These are phyloP conservation scores for Melikaiella ostensackeni DNA, from an alignment of 2,888 invertebrate species.

Conservation along the genomic window DNA sequence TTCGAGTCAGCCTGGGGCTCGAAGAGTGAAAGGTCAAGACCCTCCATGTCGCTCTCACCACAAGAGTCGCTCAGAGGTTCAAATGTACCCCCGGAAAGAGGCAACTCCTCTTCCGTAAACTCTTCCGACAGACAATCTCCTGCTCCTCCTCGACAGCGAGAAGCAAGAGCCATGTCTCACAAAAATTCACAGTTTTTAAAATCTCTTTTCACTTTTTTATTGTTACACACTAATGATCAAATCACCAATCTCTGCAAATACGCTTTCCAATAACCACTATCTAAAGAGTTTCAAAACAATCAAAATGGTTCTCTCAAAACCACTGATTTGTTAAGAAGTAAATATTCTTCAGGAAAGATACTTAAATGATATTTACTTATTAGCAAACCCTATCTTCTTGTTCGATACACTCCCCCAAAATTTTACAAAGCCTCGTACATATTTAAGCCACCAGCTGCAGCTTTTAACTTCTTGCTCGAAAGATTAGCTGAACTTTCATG, in stretches of 20 bases:
- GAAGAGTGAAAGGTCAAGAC: slow-evolving; percentile 83
- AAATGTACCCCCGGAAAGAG: slow-evolving; percentile 73
- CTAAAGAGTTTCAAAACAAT: not conserved
- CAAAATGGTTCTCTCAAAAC: not conserved
- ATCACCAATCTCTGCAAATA: not conserved
- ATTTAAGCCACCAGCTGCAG: not conserved
- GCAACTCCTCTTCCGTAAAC: slow-evolving; percentile 54
- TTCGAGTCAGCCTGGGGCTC: slow-evolving; percentile 79
- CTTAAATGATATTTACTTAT: not conserved
- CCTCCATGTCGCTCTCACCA: slow-evolving; percentile 83
- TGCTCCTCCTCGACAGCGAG: slow-evolving; percentile 57
- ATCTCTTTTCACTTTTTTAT: slow-evolving; percentile 8
- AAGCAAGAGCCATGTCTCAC: slow-evolving; percentile 61
- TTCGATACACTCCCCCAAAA: not conserved
- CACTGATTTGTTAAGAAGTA: not conserved
- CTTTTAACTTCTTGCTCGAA: slow-evolving; percentile 5
- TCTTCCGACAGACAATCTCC: slow-evolving; percentile 52
- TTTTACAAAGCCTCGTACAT: not conserved
- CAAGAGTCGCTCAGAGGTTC: slow-evolving; percentile 82
- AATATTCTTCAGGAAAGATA: not conserved
- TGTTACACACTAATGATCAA: slow-evolving; percentile 5
- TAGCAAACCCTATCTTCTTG: slow-evolving; percentile 5
- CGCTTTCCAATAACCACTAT: not conserved
- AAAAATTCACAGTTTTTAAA: slow-evolving; percentile 30
- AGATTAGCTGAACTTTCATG: slow-evolving; percentile 17